phyloP scores from a whole-genome alignment of 2,113 vertebrate species.

The Sylvilagus bachmani region DNA sequence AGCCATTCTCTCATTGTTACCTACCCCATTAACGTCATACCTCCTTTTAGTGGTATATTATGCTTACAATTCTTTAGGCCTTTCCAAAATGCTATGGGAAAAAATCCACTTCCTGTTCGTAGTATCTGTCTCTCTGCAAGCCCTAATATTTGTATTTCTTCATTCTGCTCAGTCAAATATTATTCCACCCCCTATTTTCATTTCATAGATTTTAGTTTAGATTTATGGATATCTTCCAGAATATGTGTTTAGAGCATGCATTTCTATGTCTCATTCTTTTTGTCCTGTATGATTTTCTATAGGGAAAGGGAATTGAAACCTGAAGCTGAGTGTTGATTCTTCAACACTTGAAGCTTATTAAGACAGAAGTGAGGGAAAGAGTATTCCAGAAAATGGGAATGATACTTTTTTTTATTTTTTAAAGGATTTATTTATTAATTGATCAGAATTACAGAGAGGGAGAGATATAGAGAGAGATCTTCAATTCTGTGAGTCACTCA shows the following conservation, averaged over 20 bases:
- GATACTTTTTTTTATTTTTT: too few species aligned
- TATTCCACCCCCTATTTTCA: neutral
- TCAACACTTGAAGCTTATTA: neutral
- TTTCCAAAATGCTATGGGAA: neutral
- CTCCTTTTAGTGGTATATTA: neutral
- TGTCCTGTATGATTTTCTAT: neutral
- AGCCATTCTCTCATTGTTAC: neutral
- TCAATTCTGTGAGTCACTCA: too few species aligned
- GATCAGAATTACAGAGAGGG: too few species aligned
- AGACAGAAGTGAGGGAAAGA: neutral
- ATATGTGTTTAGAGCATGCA: neutral
- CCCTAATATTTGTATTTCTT: neutral
- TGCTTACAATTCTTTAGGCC: neutral
- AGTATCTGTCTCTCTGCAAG: neutral
- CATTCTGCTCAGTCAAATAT: neutral
- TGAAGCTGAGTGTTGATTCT: neutral
- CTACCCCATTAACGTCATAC: neutral
- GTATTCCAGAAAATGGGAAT: neutral
- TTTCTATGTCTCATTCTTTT: neutral
- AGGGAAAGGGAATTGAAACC: neutral
- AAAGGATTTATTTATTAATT: too few species aligned
- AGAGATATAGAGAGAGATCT: too few species aligned
- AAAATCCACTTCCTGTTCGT: neutral
- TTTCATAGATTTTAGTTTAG: neutral
- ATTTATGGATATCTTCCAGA: neutral